Base-by-base conservation (phyloP, 64 coral and sea anemone species). In the Stichodactyla mertensii region DNA sequence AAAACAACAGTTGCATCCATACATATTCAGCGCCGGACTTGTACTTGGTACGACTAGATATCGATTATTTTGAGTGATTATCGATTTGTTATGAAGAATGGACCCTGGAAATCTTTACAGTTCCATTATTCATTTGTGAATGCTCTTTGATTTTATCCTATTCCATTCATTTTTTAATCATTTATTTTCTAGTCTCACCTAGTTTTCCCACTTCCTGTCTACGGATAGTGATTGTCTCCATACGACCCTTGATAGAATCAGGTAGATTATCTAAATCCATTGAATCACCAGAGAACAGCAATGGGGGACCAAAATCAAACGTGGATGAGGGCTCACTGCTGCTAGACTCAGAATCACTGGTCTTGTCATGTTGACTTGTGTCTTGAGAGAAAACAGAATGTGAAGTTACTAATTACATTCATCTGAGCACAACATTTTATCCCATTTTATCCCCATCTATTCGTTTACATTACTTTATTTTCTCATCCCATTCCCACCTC, bases 171-270 rank as follows among this genome's bases (percentile, higher is more conserved):
- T 45, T 45, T 70, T 18, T 66, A 20, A 20, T n/a, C 62, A 66
- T 66, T 66, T 9, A 22, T 81, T 31, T 18, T 7, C 5, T 26
- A 4, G 64, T 83, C 95, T 90, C 10, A 95, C 96, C 96, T 23
- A 98, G 82, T 89, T 95, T 98, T 20, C 96, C 96, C 24, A 98
- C 96, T 53, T 92, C 77, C 57, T 95, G 93, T 52, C 96, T 87
- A 10, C 84, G 78, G 18, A 98, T 98, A 24, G 92, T 89, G 69
- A 98, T 95, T 4, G 93, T 95, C 54, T 98, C 92, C 51, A 98
- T 45, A 22, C 90, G 74, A 26, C 59, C 83, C 71, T 85, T 92
- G 13, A 98, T 86, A 45, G 74, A 82, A 3, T 90, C 90, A 13
- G 96, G 96, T 19, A 95, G 88, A 74, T 89, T 82, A 62, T 98